These are phyloP conservation scores for Drosophila sturtevanti DNA, from an alignment of 1,140 invertebrate species.

Conservation along the genomic window DNA sequence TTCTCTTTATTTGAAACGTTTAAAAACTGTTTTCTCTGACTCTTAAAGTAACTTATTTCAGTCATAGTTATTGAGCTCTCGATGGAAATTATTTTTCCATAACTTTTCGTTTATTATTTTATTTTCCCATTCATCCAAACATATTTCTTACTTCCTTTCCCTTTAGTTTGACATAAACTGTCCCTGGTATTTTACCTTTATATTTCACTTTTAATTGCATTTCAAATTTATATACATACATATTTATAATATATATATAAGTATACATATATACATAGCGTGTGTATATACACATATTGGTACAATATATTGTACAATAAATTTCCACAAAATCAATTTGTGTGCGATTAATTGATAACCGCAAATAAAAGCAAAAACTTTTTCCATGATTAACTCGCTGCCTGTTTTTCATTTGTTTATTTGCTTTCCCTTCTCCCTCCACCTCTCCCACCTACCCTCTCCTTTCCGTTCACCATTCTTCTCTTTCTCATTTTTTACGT, in stretches of 20 bases:
- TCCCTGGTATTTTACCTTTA: neutral
- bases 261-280: conserved; percentile 1
- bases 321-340: conserved; percentile 57
- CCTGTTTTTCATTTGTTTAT: neutral
- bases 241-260: neutral
- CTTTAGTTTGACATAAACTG: neutral
- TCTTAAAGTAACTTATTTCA: too few relatives aligned
- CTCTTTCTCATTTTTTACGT: neutral
- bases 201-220: conserved; percentile 1
- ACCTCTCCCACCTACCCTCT: conserved; percentile 10
- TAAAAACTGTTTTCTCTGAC: too few relatives aligned
- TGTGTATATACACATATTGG: neutral
- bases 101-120: neutral
- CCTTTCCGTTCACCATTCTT: neutral
- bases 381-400: conserved; percentile 1
- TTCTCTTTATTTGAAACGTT: too few relatives aligned
- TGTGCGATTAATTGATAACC: conserved; percentile 48
- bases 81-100: neutral
- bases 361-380: conserved; percentile 3
- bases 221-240: neutral
- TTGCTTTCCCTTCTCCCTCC: neutral
- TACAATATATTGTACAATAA: conserved; percentile 39
- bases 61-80: neutral
- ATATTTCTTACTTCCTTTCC: neutral
- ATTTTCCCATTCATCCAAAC: too few relatives aligned